Evolutionary conservation across 1,140 invertebrate genomes (phyloP), one percentile per base, ranked within the genome.

Genomic region (Cydia strobilella): DNA sequence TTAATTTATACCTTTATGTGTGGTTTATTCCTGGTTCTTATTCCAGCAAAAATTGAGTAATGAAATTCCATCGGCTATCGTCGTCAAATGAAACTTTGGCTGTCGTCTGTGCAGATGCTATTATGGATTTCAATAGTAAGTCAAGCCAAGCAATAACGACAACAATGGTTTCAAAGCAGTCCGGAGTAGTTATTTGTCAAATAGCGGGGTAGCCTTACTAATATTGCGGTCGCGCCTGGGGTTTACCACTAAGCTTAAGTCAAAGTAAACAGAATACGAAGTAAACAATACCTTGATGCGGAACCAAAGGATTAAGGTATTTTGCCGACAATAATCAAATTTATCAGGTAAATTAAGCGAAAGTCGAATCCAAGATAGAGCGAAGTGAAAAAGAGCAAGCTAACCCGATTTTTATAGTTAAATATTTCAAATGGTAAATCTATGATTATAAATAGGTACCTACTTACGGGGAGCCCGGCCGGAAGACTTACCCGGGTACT

Each of bases 1-100:
- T 69, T 69, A 69, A 42, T 69, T 69, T 69, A 69, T 69, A 69
- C 65, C 65, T 69, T 69, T 69, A 69, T 69, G 35, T 69, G 65
- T 69, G 65, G 65, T 69, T 69, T 69, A 69, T 69, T 69, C 65
- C n/a, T 18, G 65, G 42, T 35, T 69, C 65, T 65, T 31, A 65
- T 65, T 65, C 63, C 63, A 65, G 7, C 12, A 65, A 35, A 65
- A 65, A 65, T 31, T 65, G 54, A 59, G 18, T 59, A 59, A 59
- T 59, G 54, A 59, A 59, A 59, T 59, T 59, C 54, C n/a, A 59
- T 59, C 54, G 54, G 54, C 10, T 59, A 20, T 20, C 48, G 48
- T n/a, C 48, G n/a, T 51, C 48, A 51, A 51, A 51, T 51, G 18
- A 59, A 59, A 59, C 54, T 59, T 12, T 59, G 2, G 18, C 18